phyloP scores from a whole-genome alignment of 64 coral and sea anemone genomes.

The Orbicella faveolata region DNA sequence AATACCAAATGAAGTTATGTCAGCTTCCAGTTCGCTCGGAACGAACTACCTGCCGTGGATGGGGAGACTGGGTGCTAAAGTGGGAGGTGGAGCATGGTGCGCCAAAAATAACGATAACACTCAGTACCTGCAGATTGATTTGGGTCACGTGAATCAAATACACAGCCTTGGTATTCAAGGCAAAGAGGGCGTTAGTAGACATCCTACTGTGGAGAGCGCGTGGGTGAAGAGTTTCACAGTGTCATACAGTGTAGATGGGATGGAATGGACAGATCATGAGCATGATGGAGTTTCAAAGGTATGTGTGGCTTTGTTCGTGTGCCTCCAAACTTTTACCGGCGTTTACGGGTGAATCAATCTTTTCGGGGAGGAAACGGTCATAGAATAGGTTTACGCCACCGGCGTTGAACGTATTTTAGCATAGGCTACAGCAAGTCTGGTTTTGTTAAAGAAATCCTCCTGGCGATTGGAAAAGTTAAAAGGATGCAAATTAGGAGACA shows the following conservation, averaged over 20 bases:
- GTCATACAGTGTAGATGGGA: conserved; percentile 20
- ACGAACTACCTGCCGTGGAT: conserved; percentile 65
- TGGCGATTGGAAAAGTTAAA: too few relatives aligned
- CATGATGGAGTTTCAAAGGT: conserved; percentile 35
- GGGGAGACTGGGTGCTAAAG: conserved; percentile 49
- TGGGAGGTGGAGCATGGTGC: conserved; percentile 75
- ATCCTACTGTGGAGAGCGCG: conserved; percentile 32
- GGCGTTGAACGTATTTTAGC: too few relatives aligned
- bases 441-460: too few relatives aligned
- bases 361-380: too few relatives aligned
- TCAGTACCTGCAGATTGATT: conserved; percentile 64
- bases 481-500: too few relatives aligned
- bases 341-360: background rate
- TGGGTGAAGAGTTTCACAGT: conserved; percentile 63
- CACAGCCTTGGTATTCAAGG: conserved; percentile 42
- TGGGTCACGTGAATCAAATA: conserved; percentile 50
- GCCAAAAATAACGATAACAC: conserved; percentile 20
- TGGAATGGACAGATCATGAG: conserved; percentile 20
- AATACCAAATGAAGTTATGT: conserved; percentile 53
- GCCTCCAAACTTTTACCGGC: background rate
- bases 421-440: too few relatives aligned
- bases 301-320: background rate
- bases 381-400: too few relatives aligned
- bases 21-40: conserved; percentile 53
- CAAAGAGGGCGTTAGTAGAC: conserved; percentile 34